phyloP scores from a whole-genome alignment of 2,797 vertebrate genomes.

The Sebastes hopkinsi region DNA sequence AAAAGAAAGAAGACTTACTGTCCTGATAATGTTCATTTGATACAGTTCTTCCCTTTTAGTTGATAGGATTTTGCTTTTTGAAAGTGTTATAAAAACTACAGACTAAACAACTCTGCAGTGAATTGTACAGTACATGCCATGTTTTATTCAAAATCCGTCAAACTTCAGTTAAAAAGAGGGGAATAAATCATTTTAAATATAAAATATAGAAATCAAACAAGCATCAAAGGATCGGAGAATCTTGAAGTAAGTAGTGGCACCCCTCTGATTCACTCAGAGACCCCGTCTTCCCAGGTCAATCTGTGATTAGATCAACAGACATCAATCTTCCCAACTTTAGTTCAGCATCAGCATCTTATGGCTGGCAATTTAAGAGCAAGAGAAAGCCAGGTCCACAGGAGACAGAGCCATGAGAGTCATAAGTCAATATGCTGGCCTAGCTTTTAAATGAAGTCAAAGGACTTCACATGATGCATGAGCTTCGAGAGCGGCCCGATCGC shows the following conservation, averaged over 20 bases:
- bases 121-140: not conserved
- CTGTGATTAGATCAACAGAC: slow-evolving; percentile 62
- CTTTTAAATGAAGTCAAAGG: slow-evolving; percentile 68
- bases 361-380: slow-evolving; percentile 57
- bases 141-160: not conserved
- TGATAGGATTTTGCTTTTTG: not conserved
- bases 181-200: not conserved
- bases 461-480: slow-evolving; percentile 40
- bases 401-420: slow-evolving; percentile 51
- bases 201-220: slow-evolving; percentile 6
- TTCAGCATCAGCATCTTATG: slow-evolving; percentile 63
- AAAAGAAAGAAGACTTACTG: not conserved
- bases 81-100: not conserved
- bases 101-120: not conserved
- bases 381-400: slow-evolving; percentile 37
- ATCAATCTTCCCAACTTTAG: slow-evolving; percentile 63
- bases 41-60: not conserved
- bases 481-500: slow-evolving; percentile 7
- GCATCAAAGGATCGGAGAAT: not conserved
- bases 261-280: slow-evolving; percentile 28
- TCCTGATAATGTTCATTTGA: not conserved
- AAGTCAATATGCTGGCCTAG: slow-evolving; percentile 55
- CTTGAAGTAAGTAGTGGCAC: not conserved
- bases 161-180: not conserved
- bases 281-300: slow-evolving; percentile 51